phyloP scores from a whole-genome alignment of 2,888 invertebrate genomes.

The Drosophila recens region DNA sequence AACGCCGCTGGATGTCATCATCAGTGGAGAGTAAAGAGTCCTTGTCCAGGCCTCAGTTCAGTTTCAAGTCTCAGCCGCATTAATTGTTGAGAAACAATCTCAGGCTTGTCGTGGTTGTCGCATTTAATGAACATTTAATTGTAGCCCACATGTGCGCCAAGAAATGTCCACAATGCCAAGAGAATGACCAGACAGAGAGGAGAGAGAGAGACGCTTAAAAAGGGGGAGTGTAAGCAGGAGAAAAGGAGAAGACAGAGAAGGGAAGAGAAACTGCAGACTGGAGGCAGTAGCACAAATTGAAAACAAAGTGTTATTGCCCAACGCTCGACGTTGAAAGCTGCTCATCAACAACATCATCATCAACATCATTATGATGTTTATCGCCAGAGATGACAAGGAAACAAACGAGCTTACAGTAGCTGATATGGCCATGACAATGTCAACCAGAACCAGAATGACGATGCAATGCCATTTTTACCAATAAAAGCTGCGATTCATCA shows the following conservation, averaged over 20 bases:
- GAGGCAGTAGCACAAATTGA: constrained; percentile 59
- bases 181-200: neutral
- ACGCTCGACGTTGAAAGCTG: constrained; percentile 31
- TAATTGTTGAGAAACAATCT: constrained; percentile 71
- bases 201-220: neutral
- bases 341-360: constrained; percentile 22
- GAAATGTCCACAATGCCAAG: constrained; percentile 55
- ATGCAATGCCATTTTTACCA: constrained; percentile 47
- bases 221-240: neutral
- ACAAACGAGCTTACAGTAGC: constrained; percentile 54
- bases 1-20: constrained; percentile 69
- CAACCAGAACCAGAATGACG: constrained; percentile 45
- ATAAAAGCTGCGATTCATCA: constrained; percentile 71
- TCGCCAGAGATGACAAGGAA: constrained; percentile 41
- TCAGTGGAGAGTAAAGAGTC: constrained; percentile 47
- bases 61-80: constrained; percentile 25
- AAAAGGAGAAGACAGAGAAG: constrained; percentile 17
- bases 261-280: neutral
- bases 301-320: constrained; percentile 70
- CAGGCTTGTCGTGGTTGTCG: constrained; percentile 65
- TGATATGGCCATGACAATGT: constrained; percentile 53
- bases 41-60: constrained; percentile 30
- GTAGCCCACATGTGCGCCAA: constrained; percentile 71
- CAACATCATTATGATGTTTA: constrained; percentile 13
- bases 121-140: constrained; percentile 81